Percentiles rank a stretch among this genome's conserved stretches.
These are phyloP conservation scores for Acrobasis consociella DNA, from an alignment of 2,888 invertebrate genomes.

Conservation along the genomic window DNA sequence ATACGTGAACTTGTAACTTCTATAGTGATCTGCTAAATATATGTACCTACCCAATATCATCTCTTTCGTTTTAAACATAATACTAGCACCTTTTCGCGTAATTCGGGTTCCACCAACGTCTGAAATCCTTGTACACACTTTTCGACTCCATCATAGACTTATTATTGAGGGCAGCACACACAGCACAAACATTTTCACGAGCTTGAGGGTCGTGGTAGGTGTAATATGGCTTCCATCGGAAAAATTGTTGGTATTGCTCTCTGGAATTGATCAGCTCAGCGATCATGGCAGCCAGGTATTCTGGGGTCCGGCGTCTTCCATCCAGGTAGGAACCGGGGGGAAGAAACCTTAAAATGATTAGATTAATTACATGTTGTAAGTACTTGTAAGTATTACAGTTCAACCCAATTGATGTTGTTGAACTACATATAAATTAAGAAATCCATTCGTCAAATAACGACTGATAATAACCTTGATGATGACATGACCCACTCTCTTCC, in stretches of 20 bases:
- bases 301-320: conserved; percentile 40
- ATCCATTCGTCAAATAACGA: no score
- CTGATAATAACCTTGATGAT: no score
- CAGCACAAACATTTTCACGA: conserved; percentile 52
- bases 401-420: no score
- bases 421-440: no score
- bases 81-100: conserved; percentile 29
- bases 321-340: conserved; percentile 69
- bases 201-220: conserved; percentile 45
- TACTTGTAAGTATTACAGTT: no score
- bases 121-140: conserved; percentile 50
- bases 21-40: no score
- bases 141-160: conserved; percentile 32
- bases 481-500: no score
- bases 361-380: no score
- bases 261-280: conserved; percentile 47
- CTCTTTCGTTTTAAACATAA: not conserved
- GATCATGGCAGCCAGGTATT: conserved; percentile 51
- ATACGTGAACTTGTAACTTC: no score
- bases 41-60: no score
- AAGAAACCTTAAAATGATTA: conserved; percentile 57
- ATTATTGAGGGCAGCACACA: conserved; percentile 60
- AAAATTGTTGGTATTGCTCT: conserved; percentile 50
- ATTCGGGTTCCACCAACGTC: conserved; percentile 61
- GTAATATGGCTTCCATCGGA: conserved; percentile 57